Conservation (phyloP, 92 coral and sea anemone species). For the Parazoanthus atlanticus region DNA sequence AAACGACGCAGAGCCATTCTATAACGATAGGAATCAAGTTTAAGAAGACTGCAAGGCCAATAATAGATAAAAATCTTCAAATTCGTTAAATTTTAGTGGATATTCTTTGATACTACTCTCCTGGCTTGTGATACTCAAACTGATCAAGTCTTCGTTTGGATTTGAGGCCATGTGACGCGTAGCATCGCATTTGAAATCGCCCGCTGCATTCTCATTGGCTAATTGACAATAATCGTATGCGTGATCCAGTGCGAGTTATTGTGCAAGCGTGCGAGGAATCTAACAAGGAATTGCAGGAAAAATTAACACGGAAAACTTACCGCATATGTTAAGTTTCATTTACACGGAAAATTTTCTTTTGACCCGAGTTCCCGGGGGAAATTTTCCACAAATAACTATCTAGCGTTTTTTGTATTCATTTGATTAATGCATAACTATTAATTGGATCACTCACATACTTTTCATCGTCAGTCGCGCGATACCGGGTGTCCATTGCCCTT, state of each 20-base stretch:
- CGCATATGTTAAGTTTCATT: no score
- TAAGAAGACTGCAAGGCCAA: not conserved
- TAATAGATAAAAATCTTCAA: constrained; percentile 12
- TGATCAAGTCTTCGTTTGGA: constrained; percentile 64
- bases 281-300: no score
- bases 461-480: no score
- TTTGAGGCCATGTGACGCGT: constrained; percentile 60
- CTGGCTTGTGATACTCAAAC: not conserved
- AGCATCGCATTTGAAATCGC: constrained; percentile 86
- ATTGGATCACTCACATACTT: no score
- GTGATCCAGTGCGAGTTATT: not conserved
- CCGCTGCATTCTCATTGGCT: constrained; percentile 92
- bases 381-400: no score
- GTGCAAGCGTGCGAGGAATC: no score
- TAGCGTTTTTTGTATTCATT: no score
- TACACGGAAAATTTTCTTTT: no score
- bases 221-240: constrained; percentile 29
- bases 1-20: constrained; percentile 87
- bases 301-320: no score
- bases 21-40: not conserved
- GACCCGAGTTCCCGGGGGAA: no score
- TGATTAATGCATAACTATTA: no score
- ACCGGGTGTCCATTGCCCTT: no score
- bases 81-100: not conserved
- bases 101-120: not conserved